Base-by-base conservation (phyloP, 2,113 vertebrate species). In the Reinhardtius hippoglossoides region DNA sequence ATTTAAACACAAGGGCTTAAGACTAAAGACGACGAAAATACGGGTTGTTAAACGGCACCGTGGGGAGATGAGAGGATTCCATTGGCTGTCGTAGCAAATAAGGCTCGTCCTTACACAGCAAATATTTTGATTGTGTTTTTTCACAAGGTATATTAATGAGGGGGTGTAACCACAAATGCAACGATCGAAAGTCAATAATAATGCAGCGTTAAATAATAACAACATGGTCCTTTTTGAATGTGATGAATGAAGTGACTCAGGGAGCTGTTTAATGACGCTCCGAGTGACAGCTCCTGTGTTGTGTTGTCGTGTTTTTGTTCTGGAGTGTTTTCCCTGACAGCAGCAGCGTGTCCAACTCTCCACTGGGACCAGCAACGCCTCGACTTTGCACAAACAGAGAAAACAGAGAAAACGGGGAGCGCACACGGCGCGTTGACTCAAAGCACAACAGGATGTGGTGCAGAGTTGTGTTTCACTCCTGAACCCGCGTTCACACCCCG, bases 381-480 rank as follows among this genome's bases (percentile, higher is more conserved):
- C 80, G 88, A 75, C 89, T 75, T 61, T 31, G 35, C 78, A 72
- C 27, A 74, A 70, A n/a, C 31, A 61, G 18, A 61, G 9, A 70
- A 12, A 46, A 40, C 58, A 62, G 61, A 40, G 60, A 65, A 73
- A 46, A 35, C 58, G 58, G 61, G 46, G 60, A 65, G 68, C 80
- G 67, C 72, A 78, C 55, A 42, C 54, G 55, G 70, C 63, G 77
- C 44, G 67, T 50, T 90, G 87, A 92, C 68, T 89, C 79, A 87
- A 74, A 90, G 75, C 93, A 92, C 42, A 93, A 95, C 94, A 93
- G 94, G 94, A 95, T 94, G 93, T 92, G 92, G 91, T 88, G 1
- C 79, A 68, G 74, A 87, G 82, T 87, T 78, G 85, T 81, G 85
- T 90, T 91, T 88, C 80, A 89, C 84, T 91, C 87, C 85, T 73